Evolutionary conservation across 2,888 invertebrate genomes (phyloP), one percentile per base, ranked within the genome.

Genomic region (Itoplectis maculator): DNA sequence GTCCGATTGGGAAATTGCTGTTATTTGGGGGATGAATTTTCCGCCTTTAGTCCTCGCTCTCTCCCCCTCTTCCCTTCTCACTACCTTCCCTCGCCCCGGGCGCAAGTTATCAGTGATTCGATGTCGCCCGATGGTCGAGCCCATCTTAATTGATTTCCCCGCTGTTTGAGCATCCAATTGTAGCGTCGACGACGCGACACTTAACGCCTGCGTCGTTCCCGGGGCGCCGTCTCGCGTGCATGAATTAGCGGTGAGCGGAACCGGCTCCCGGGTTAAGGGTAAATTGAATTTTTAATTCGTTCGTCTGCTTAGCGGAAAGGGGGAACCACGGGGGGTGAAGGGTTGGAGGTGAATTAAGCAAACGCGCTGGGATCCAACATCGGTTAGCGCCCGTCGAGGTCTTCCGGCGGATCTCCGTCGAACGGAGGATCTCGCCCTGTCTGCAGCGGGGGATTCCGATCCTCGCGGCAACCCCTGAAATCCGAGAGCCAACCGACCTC

Each of bases 201-300:
- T 81, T 47, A 37, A 23, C 74, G 54, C 51, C n/a, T n/a, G n/a
- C n/a, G n/a, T 51, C 49, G 23, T 63, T 9, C 40, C 6, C 49
- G 54, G 61, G 37, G 59, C 42, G 2, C 3, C 3, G 3, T 29
- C 29, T 69, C 78, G 74, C 73, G 69, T 70, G 78, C 70, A 66
- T 74, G 59, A 56, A 73, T 73, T 69, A 54, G 76, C 18, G 75
- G 75, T 63, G 63, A 54, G 76, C 18, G 75, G 75, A 54, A 61
- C 49, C 74, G 13, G 9, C 59, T 45, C 56, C 59, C 15, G 74
- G 47, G 74, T 73, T 65, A 65, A 54, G 63, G 72, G 74, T 69
- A 84, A 83, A 85, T 85, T 85, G 84, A 84, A 85, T 85, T 85
- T 84, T 85, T 85, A 82, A 84, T 81, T 81, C 80, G 84, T 82